phyloP scores from a whole-genome alignment of 1,140 invertebrate genomes.

The Zaprionus lachaisei region DNA sequence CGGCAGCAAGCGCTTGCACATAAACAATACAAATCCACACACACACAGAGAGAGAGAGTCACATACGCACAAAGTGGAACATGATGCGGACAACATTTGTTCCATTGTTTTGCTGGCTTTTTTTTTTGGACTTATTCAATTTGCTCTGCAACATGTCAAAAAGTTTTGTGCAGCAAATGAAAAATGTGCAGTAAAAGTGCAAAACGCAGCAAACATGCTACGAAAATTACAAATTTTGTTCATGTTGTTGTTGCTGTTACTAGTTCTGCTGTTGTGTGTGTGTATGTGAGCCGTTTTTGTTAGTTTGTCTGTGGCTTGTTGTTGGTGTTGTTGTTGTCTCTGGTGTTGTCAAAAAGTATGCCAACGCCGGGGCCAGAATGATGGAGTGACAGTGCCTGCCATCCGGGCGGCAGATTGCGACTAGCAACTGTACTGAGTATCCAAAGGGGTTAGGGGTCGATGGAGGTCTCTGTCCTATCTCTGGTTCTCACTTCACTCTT shows the following conservation, averaged over 20 bases:
- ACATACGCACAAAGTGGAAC: conserved; percentile 23
- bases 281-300: conserved; percentile 56
- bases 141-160: conserved; percentile 81
- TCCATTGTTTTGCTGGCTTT: conserved; percentile 60
- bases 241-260: conserved; percentile 32
- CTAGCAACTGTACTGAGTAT: conserved; percentile 23
- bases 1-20: conserved; percentile 23
- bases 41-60: conserved; percentile 2
- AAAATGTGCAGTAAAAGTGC: conserved; percentile 79
- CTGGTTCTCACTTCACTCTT: neutral
- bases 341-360: conserved; percentile 80
- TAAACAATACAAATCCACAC: conserved; percentile 9
- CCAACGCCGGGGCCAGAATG: conserved; percentile 63
- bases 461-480: conserved; percentile 14
- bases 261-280: conserved; percentile 15
- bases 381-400: conserved; percentile 64
- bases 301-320: conserved; percentile 75
- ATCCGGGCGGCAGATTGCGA: conserved; percentile 34
- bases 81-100: conserved; percentile 51
- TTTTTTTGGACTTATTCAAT: conserved; percentile 76
- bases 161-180: conserved; percentile 76
- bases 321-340: conserved; percentile 68
- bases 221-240: conserved; percentile 70
- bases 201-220: conserved; percentile 80
- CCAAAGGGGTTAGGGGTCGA: conserved; percentile 52